Evolutionary conservation across 1,140 invertebrate species (phyloP), one percentile per base, ranked within the genome.

Genomic region (Ericerus pela): DNA sequence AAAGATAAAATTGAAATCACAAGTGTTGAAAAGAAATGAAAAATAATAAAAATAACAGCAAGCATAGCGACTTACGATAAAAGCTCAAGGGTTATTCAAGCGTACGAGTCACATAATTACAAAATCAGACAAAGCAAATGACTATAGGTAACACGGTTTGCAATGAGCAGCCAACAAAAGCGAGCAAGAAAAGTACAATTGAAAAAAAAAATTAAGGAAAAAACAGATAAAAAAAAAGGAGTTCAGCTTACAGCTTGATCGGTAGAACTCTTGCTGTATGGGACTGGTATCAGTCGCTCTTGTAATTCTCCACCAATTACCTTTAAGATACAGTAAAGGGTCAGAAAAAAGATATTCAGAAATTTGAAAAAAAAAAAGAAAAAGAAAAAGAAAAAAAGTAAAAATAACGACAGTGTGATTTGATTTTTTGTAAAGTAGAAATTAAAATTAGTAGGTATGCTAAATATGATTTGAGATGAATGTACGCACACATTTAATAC

Each of bases 271-370:
- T 95, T 95, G 89, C 90, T 94, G 87, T 95, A 94, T 76, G 89
- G 90, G 76, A 94, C 89, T 76, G 90, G 90, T 78, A 95, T 94
- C 84, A 95, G 89, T 79, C 90, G 88, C 80, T 93, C 90, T 87
- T 95, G 90, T 80, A 93, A 91, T 82, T 93, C 89, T 82, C 90
- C 90, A 85, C 89, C 89, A 88, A 95, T 95, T 82, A 92, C 88
- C 88, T 93, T 59, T 56, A 59, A 59, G 53, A 54, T 29, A 33
- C 29, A 36, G 22, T 31, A 54, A 54, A 54, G 30, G 53, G 28
- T 33, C 20, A 54, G 53, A 36, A n/a, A 54, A n/a, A n/a, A n/a
- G n/a, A n/a, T 33, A 36, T 31, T 36, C 12, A 36, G 53, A 54
- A 31, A 20, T 33, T 22, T 33, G 31, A 54, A 54, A 10, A 33